Evolutionary conservation across 1,140 invertebrate genomes (phyloP).

Genomic region (Rhizoglyphus robini): DNA sequence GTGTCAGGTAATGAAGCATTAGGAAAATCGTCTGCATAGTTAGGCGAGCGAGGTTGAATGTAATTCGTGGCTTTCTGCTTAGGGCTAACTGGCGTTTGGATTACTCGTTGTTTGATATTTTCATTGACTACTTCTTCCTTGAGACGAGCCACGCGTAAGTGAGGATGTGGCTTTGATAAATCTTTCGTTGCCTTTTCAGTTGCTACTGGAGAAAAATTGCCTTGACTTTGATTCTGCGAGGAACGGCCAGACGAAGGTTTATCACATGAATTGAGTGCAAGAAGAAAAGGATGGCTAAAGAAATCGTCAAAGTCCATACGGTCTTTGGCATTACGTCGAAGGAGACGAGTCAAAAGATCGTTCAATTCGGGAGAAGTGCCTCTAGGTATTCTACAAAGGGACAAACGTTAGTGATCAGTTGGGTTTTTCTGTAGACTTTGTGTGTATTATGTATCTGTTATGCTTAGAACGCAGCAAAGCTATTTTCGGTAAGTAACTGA

Average conservation of each 20-base stretch:
- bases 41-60: neutral
- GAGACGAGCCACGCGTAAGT: neutral
- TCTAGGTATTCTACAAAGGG: constrained; percentile 60
- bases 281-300: constrained; percentile 79
- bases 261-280: neutral
- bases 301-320: constrained; percentile 90
- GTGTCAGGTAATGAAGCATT: neutral
- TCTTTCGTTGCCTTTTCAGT: constrained; percentile 23
- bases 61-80: neutral
- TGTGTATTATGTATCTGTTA: no score
- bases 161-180: constrained; percentile 1
- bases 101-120: neutral
- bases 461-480: no score
- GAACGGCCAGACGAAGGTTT: neutral
- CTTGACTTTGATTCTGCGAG: neutral
- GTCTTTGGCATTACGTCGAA: constrained; percentile 83
- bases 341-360: constrained; percentile 59
- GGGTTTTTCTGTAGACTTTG: no score
- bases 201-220: neutral
- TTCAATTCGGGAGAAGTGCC: constrained; percentile 77
- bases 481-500: no score
- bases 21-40: neutral
- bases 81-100: neutral
- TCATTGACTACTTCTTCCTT: constrained; percentile 5
- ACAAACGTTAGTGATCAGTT: neutral